Conservation (phyloP, 2,888 invertebrate species). For the Diploptera punctata region DNA sequence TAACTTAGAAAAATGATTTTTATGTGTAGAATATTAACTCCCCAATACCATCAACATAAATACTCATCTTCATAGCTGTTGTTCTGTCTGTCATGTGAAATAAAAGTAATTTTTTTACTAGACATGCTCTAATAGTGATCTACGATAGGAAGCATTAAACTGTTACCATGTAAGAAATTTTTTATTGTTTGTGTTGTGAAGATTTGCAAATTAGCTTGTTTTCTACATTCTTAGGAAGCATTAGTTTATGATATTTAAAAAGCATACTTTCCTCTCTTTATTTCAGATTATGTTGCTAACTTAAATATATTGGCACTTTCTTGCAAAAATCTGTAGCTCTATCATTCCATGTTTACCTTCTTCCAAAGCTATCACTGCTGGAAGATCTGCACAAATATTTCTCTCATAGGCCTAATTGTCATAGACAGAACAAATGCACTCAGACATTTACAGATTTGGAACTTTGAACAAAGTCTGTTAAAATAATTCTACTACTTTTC, state of each 20-base stretch:
- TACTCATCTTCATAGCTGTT: neutral
- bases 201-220: neutral
- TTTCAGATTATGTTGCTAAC: neutral
- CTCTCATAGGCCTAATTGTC: conserved; percentile 9
- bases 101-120: neutral
- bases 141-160: conserved; percentile 6
- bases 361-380: neutral
- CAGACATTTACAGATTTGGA: neutral
- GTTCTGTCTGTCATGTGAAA: neutral
- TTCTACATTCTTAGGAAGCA: conserved; percentile 10
- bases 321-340: neutral
- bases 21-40: too few relatives aligned
- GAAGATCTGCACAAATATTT: neutral
- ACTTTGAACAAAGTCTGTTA: neutral
- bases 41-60: too few relatives aligned
- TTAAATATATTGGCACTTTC: conserved; percentile 13
- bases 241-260: conserved; percentile 6
- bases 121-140: neutral
- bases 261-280: neutral
- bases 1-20: too few relatives aligned
- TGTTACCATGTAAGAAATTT: neutral
- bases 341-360: neutral
- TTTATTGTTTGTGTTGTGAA: neutral
- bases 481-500: neutral
- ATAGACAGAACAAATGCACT: neutral